Conservation (phyloP, 2,113 vertebrate species). For the Cranoglanis bouderius region DNA sequence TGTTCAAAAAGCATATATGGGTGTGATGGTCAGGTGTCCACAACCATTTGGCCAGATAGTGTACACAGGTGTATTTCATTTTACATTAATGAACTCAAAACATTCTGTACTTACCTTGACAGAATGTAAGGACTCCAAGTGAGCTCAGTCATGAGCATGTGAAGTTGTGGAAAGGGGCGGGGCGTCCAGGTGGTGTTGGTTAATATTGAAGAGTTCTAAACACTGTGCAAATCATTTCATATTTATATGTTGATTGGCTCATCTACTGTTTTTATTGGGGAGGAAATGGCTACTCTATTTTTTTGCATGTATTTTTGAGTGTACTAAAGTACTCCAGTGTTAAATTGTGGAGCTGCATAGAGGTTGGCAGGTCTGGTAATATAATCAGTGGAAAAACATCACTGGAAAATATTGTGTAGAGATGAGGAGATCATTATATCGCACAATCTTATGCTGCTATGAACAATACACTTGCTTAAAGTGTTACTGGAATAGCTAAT, state of each 20-base stretch:
- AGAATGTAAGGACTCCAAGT: not conserved
- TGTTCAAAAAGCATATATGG: too few species aligned
- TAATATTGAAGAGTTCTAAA: too few species aligned
- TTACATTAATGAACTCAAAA: not conserved
- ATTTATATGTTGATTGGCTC: not conserved
- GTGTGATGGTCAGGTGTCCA: not conserved
- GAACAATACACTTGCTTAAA: not conserved
- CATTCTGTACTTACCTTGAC: too few species aligned
- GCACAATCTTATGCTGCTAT: not conserved
- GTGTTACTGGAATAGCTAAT: not conserved
- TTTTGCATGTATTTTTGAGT: not conserved
- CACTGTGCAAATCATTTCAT: not conserved
- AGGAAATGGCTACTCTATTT: too few species aligned
- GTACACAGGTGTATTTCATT: not conserved
- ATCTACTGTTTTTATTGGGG: not conserved
- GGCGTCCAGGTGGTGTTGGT: too few species aligned
- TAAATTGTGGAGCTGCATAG: not conserved
- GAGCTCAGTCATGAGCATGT: not conserved
- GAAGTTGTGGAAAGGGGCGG: not conserved
- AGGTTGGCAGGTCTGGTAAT: not conserved
- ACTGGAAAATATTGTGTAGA: not conserved
- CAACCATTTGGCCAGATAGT: not conserved
- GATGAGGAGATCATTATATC: not conserved
- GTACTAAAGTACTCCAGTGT: not conserved
- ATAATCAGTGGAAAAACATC: not conserved